Base-by-base conservation (phyloP, 2,113 vertebrate genomes). In the Cnemophilus loriae region DNA sequence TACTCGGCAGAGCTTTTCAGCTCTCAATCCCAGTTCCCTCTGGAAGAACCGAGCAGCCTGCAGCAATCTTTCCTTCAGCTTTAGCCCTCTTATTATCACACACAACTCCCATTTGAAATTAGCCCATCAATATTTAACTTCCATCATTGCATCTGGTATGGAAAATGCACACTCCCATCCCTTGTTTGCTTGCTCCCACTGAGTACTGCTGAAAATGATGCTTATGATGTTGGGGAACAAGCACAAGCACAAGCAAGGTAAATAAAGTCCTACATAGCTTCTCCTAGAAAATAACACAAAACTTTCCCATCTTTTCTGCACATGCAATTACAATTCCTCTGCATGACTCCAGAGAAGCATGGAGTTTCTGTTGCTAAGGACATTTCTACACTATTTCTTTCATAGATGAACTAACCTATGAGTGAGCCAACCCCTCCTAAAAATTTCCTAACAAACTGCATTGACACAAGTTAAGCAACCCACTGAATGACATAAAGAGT, bases 111-210 rank as follows among this genome's bases (percentile, higher is more conserved):
- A 89, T 42, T 63, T 93, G 89, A 95, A 92, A 95, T 92, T 52
- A 90, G 27, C 6, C 86, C 89, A 96, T 95, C 93, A 95, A 90
- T 86, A 96, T 93, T 95, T 89, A 97, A 90, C 75, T 91, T 90
- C 37, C 53, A 83, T 76, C 90, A 71, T 79, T 73, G 77, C 52
- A 82, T 71, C 76, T 84, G 68, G 28, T 55, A 50, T 22, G 63
- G 75, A 91, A 90, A 77, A 71, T 3, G 32, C 41, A 61, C 44
- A 2, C 28, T 92, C 37, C 32, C 6, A 15, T 87, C 76, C 44
- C 44, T 82, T 87, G 81, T 82, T 89, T 89, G 18, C 56, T 84
- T 59, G 47, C 56, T 86, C 56, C 52, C 61, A 47, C 65, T 22
- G 56, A 71, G 60, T 3, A 1, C 65, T 39, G 9, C 68, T 87